Percentiles rank a stretch among this genome's conserved stretches.
These are phyloP conservation scores for Haliclona indistincta DNA, from an alignment of 37 sponge, comb jelly and placozoan genomes.

Conservation along the genomic window DNA sequence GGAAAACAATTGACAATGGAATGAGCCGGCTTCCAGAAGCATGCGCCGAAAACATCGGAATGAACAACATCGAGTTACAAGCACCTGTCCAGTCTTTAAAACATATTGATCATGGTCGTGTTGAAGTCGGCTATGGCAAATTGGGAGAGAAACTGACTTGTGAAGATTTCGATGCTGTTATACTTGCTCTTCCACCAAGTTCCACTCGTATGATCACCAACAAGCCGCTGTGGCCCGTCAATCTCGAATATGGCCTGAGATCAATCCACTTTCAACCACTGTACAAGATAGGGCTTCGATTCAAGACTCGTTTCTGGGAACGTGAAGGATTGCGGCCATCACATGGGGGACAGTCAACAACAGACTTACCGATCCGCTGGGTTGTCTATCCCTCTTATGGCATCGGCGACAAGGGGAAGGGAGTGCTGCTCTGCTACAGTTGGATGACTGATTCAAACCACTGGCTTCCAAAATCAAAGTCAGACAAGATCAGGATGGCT, in stretches of 20 bases:
- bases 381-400: slow-evolving; percentile 31
- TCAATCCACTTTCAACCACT: slow-evolving; percentile 10
- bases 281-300: slow-evolving; percentile 20
- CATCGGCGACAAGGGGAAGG: slow-evolving; percentile 30
- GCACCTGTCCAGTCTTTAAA: slow-evolving; percentile 2
- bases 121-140: slow-evolving; percentile 1
- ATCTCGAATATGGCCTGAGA: not conserved
- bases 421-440: slow-evolving; percentile 21
- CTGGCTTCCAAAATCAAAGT: slow-evolving; percentile 7
- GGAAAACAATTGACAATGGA: slow-evolving; percentile 20
- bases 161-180: slow-evolving; percentile 39
- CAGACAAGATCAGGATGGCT: slow-evolving; percentile 13
- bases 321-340: slow-evolving; percentile 21
- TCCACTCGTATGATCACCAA: slow-evolving; percentile 2
- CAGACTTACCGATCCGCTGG: slow-evolving; percentile 26
- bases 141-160: not conserved
- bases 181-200: slow-evolving; percentile 22
- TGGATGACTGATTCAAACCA: slow-evolving; percentile 7
- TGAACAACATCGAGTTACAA: not conserved
- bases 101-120: not conserved
- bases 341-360: slow-evolving; percentile 22
- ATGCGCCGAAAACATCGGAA: not conserved
- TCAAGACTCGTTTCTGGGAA: slow-evolving; percentile 43
- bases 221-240: slow-evolving; percentile 1
- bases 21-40: slow-evolving; percentile 7